Base-by-base conservation (phyloP, 2,888 invertebrate genomes). In the Sphinx pinastri region DNA sequence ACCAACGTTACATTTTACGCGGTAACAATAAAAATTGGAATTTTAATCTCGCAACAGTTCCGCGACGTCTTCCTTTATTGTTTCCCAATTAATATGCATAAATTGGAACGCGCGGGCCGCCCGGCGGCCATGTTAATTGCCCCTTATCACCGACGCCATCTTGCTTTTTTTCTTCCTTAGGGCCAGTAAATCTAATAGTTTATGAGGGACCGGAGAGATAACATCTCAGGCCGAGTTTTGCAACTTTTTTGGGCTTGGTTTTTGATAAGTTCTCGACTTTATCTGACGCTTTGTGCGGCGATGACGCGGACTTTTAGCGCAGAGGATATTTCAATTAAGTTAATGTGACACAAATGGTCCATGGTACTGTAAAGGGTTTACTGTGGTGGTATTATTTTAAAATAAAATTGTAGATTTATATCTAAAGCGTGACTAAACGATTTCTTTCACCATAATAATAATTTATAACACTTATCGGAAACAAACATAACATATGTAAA, bases 61-160 rank as follows among this genome's bases (percentile, higher is more conserved):
- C 73, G 63, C 63, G 71, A 72, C 71, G 68, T 71, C 63, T 63
- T 63, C 49, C 63, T 63, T 63, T 63, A 63, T 63, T 63, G 63
- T 63, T 63, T 63, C 63, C 49, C 63, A 63, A 63, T 63, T 63
- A 63, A 63, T 63, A 63, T 63, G 49, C 63, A 47, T 63, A 63
- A 63, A 63, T 63, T 63, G 63, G 63, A 63, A 63, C 63, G 54
- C 54, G 19, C 54, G 45, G 52, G 70, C 73, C 73, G 72, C 73
- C 74, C 73, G 71, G 75, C 76, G 76, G 74, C 71, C 69, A 72
- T 73, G 75, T 75, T 75, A 75, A 76, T 72, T 73, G 73, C 54
- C 54, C 16, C 70, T 77, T 78, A 78, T 78, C 77, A 69, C 38
- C 71, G 74, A 74, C 78, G 77, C 78, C 76, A 78, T 78, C 76